Evolutionary conservation across 2,888 invertebrate species (phyloP).

Genomic region (Hemistola chrysoprasaria): DNA sequence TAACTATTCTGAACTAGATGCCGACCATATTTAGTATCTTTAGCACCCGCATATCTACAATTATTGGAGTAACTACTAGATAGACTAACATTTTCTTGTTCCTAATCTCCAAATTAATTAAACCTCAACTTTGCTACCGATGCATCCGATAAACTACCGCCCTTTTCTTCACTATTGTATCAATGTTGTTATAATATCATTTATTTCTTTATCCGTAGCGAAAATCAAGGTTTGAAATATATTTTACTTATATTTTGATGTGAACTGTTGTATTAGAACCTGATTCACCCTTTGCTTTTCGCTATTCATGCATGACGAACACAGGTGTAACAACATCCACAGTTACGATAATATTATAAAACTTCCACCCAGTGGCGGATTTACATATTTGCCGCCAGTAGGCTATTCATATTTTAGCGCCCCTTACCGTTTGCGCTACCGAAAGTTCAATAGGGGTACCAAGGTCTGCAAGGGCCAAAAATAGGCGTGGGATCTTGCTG

Average conservation of each 20-base stretch:
- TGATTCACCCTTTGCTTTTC: conserved; percentile 29
- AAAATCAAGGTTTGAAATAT: conserved; percentile 35
- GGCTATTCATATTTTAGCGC: too few relatives aligned
- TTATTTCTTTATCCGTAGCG: conserved; percentile 36
- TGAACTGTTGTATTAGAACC: conserved; percentile 18
- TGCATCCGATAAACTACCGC: conserved; percentile 77
- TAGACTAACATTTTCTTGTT: conserved; percentile 41
- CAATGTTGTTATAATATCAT: conserved; percentile 70
- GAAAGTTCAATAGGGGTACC: too few relatives aligned
- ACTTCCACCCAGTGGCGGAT: too few relatives aligned
- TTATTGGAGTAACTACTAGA: conserved; percentile 38
- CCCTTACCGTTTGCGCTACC: too few relatives aligned
- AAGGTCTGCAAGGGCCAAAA: too few relatives aligned
- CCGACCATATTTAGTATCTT: conserved; percentile 56
- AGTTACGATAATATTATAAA: too few relatives aligned
- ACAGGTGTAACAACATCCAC: too few relatives aligned
- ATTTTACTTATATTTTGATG: conserved; percentile 18
- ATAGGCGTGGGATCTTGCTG: too few relatives aligned
- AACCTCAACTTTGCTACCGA: conserved; percentile 54
- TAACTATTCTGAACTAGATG: conserved; percentile 42
- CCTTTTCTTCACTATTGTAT: conserved; percentile 81
- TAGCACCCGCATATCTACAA: conserved; percentile 48
- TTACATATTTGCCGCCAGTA: too few relatives aligned
- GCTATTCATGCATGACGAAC: conserved; percentile 31
- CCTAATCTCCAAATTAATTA: conserved; percentile 38